phyloP scores from a whole-genome alignment of 1,140 invertebrate genomes.

The Sarcophaga peregrina region DNA sequence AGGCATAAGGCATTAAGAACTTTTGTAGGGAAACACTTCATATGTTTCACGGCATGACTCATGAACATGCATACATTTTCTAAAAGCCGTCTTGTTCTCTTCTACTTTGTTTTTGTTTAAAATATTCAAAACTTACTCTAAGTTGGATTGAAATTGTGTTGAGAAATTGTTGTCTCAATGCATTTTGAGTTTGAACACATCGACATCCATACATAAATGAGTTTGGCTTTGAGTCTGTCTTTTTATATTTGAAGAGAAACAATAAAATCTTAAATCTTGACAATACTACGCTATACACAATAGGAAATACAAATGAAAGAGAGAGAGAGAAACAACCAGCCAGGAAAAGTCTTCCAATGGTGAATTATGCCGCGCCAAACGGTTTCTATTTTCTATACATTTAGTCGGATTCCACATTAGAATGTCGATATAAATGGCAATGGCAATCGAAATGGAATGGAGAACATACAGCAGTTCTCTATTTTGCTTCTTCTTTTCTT shows the following conservation, averaged over 20 bases:
- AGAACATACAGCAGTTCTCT: background rate
- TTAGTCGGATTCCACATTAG: slow-evolving; percentile 2
- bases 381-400: slow-evolving; percentile 21
- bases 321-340: background rate
- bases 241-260: background rate
- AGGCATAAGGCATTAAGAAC: too few species aligned
- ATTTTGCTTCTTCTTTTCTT: too few species aligned
- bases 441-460: background rate
- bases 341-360: background rate
- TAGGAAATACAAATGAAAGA: background rate
- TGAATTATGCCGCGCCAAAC: slow-evolving; percentile 23
- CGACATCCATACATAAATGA: too few species aligned
- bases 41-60: background rate
- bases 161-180: background rate
- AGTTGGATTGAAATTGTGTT: background rate
- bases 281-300: background rate
- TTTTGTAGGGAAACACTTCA: background rate
- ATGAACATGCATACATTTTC: background rate
- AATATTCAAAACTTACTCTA: background rate
- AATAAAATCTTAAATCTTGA: background rate
- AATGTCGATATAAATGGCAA: slow-evolving; percentile 5
- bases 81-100: background rate
- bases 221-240: background rate
- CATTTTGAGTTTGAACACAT: background rate
- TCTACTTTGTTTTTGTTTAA: background rate